phyloP scores from a whole-genome alignment of 2,113 vertebrate genomes.

The Gadus macrocephalus region DNA sequence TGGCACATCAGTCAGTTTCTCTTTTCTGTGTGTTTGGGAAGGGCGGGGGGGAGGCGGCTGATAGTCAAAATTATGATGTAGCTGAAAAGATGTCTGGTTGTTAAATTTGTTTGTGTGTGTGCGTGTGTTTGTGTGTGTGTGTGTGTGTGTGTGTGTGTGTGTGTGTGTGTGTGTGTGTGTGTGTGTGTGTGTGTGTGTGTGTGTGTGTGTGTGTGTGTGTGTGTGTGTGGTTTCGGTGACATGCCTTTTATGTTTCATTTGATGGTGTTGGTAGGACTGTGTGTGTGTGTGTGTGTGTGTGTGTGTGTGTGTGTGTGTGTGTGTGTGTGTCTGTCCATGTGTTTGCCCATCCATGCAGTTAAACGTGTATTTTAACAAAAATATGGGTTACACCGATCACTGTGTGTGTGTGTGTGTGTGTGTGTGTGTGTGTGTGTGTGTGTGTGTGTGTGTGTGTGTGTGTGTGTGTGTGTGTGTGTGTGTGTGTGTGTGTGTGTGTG shows the following conservation, averaged over 20 bases:
- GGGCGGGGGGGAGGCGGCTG: constrained; percentile 38
- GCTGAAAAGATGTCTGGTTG: constrained; percentile 61
- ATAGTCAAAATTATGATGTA: constrained; percentile 61
- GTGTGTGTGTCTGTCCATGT: too few species aligned
- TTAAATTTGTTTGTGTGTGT: constrained; percentile 26
- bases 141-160: constrained; percentile 1
- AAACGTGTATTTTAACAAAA: too few species aligned
- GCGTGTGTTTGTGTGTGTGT: neutral
- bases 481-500: constrained; percentile 23
- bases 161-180: too few species aligned
- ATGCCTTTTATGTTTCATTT: constrained; percentile 30
- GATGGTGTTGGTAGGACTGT: constrained; percentile 2
- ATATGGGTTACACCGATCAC: too few species aligned
- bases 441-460: constrained; percentile 1
- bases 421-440: constrained; percentile 2
- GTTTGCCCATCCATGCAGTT: too few species aligned
- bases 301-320: constrained; percentile 8
- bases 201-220: neutral
- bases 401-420: constrained; percentile 17
- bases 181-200: too few species aligned
- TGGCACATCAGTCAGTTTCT: constrained; percentile 28
- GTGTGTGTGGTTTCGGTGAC: too few species aligned
- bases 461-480: constrained; percentile 29
- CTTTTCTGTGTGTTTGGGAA: neutral
- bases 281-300: constrained; percentile 2